These are phyloP conservation scores for Charanyca ferruginea DNA, from an alignment of 2,888 invertebrate genomes.

Conservation along the genomic window DNA sequence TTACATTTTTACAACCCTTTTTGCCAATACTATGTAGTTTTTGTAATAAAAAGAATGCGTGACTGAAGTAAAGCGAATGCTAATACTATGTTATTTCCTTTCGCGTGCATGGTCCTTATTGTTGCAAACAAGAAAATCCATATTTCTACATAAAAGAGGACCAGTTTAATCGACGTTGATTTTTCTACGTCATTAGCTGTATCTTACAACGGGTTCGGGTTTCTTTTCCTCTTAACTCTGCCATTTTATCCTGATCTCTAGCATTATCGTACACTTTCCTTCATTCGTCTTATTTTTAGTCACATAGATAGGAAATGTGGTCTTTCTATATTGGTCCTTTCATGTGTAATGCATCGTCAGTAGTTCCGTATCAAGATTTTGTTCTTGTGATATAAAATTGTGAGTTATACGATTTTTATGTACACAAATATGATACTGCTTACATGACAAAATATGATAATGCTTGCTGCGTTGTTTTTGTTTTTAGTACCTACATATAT, in stretches of 20 bases:
- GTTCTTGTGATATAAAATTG: slow-evolving; percentile 29
- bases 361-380: slow-evolving; percentile 34
- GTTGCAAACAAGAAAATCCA: slow-evolving; percentile 24
- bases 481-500: slow-evolving; percentile 1
- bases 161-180: slow-evolving; percentile 34
- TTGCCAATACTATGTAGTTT: not conserved
- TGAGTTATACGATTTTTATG: slow-evolving; percentile 19
- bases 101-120: not conserved
- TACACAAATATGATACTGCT: slow-evolving; percentile 10
- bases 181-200: slow-evolving; percentile 44
- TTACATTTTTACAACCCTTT: not conserved
- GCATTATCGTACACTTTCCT: not conserved
- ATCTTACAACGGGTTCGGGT: slow-evolving; percentile 24
- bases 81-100: slow-evolving; percentile 12
- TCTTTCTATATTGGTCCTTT: slow-evolving; percentile 29
- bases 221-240: slow-evolving; percentile 21
- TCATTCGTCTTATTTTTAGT: not conserved
- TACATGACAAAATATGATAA: slow-evolving; percentile 18
- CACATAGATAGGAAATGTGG: not conserved
- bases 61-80: slow-evolving; percentile 2
- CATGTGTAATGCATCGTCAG: slow-evolving; percentile 31
- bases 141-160: slow-evolving; percentile 23
- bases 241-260: slow-evolving; percentile 37
- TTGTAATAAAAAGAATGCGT: not conserved
- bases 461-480: slow-evolving; percentile 13